Evolutionary conservation across 2,113 vertebrate species (phyloP).

Genomic region (Oryzias curvinotus): DNA sequence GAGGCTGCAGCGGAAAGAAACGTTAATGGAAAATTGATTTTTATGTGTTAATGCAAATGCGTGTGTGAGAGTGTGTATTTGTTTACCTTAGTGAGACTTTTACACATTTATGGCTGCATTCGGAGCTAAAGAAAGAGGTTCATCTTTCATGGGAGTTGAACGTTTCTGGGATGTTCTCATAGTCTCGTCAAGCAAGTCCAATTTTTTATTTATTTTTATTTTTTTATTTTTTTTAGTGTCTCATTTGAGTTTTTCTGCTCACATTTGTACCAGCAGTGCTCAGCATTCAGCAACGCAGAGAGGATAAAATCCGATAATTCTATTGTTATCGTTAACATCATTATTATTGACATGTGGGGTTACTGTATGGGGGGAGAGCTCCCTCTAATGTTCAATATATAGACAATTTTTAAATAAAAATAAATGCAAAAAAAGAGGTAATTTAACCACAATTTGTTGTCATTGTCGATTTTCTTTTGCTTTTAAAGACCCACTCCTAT

Average conservation of each 20-base stretch:
- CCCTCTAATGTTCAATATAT: conserved; percentile 74
- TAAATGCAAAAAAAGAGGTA: conserved; percentile 43
- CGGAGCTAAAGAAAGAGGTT: too few species aligned
- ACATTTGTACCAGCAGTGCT: conserved; percentile 60
- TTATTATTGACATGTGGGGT: conserved; percentile 65
- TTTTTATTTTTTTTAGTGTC: not conserved
- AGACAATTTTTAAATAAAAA: conserved; percentile 69
- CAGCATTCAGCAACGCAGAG: conserved; percentile 22
- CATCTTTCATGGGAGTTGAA: too few species aligned
- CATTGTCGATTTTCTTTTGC: not conserved
- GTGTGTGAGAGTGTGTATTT: not conserved
- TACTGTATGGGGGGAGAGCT: conserved; percentile 51
- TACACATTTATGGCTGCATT: too few species aligned
- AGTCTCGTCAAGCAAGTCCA: not conserved
- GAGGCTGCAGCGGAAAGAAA: not conserved
- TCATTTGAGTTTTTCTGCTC: conserved; percentile 11
- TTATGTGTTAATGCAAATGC: not conserved
- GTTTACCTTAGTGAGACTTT: conserved; percentile 9
- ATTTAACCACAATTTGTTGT: conserved; percentile 21
- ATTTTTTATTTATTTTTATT: too few species aligned
- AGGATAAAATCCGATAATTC: conserved; percentile 41
- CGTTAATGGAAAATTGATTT: not conserved
- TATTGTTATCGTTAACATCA: conserved; percentile 64
- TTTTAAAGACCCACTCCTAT: too few species aligned
- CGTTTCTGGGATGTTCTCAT: too few species aligned